Conservation (phyloP, 2,797 vertebrate species). For the Sphenopsis melanotis region DNA sequence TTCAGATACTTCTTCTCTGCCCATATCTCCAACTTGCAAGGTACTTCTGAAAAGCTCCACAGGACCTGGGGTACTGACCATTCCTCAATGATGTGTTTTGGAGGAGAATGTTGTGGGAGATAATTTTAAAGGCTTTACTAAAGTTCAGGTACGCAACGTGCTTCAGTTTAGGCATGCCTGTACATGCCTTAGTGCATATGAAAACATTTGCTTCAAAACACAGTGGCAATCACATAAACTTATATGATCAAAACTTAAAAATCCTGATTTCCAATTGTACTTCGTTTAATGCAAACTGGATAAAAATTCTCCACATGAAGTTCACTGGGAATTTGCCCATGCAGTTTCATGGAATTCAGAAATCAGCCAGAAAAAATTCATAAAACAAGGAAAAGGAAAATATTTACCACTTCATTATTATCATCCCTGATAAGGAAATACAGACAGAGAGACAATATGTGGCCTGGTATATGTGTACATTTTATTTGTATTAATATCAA, state of each 20-base stretch:
- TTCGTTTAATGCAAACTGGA: background rate
- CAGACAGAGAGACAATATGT: background rate
- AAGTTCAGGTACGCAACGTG: fast-evolving
- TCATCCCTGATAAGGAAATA: background rate
- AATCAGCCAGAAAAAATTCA: background rate
- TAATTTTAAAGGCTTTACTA: background rate
- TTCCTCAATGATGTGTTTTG: background rate
- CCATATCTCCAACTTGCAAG: background rate
- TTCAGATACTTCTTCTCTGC: background rate
- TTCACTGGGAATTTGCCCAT: background rate
- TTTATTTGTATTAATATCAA: background rate
- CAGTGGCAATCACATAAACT: fast-evolving
- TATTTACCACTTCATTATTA: background rate
- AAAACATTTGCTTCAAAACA: background rate
- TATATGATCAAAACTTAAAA: background rate
- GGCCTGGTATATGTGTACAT: background rate
- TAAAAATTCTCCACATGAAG: background rate
- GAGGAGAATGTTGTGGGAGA: background rate
- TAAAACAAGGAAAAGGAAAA: background rate
- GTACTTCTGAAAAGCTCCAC: background rate
- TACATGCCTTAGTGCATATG: background rate
- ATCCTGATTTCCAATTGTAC: background rate
- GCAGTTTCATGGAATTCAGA: background rate
- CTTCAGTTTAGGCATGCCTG: background rate
- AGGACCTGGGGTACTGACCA: too few species aligned